Percentiles rank a stretch among this genome's conserved stretches.
Conservation (phyloP, 2,113 vertebrate species). For the Tachysurus vachellii region DNA sequence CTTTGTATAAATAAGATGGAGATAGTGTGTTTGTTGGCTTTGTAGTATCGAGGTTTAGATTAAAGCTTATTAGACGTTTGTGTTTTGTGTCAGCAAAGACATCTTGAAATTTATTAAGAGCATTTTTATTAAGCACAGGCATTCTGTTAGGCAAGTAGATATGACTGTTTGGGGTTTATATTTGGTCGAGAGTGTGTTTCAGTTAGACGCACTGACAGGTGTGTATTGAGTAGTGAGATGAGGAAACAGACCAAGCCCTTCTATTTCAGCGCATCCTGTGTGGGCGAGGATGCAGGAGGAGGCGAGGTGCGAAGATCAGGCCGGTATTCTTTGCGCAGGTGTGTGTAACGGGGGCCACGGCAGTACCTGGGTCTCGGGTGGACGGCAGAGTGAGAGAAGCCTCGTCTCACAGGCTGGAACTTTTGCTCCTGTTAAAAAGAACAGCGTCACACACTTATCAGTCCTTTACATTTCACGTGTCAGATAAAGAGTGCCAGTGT, state of each 20-base stretch:
- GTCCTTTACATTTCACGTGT: not conserved
- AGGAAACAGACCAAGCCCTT: not conserved
- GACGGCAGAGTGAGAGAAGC: constrained; percentile 37
- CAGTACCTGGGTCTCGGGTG: constrained; percentile 51
- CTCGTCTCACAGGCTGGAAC: constrained; percentile 44
- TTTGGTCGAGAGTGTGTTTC: not conserved
- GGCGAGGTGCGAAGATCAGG: constrained; percentile 19
- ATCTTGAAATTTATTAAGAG: not conserved
- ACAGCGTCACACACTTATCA: not conserved
- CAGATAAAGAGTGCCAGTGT: not conserved
- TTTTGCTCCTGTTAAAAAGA: constrained; percentile 52
- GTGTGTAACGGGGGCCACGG: constrained; percentile 35
- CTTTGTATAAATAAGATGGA: not conserved
- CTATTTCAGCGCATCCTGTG: constrained; percentile 9
- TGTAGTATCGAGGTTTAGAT: not conserved
- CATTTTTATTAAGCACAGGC: not conserved
- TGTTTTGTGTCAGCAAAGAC: not conserved
- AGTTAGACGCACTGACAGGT: not conserved
- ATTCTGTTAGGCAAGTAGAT: not conserved
- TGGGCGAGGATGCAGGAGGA: constrained; percentile 19
- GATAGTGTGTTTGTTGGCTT: not conserved
- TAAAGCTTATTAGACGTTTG: not conserved
- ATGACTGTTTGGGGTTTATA: not conserved
- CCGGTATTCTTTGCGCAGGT: constrained; percentile 48
- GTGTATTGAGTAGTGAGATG: not conserved